phyloP scores from a whole-genome alignment of 2,797 vertebrate genomes.

The Mareca penelope region DNA sequence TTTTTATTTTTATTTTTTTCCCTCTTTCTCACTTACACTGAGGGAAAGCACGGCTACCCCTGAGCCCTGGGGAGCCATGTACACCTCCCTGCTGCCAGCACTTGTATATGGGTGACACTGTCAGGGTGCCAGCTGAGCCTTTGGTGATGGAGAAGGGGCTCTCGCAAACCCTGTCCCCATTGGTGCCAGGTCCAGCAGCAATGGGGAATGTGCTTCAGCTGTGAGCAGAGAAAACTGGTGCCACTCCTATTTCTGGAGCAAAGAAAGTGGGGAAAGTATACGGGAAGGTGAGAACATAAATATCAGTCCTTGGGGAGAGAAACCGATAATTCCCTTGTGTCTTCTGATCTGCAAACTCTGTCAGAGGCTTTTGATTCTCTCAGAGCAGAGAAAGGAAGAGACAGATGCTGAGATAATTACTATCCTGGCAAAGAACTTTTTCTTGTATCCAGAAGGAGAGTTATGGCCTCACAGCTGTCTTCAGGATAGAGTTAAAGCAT shows the following conservation, averaged over 20 bases:
- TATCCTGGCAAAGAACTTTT: conserved; percentile 53
- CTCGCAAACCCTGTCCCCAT: not conserved
- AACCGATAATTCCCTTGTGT: not conserved
- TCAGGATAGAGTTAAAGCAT: conserved; percentile 24
- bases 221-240: fast-evolving
- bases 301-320: not conserved
- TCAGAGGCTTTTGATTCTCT: conserved; percentile 19
- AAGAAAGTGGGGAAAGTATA: not conserved
- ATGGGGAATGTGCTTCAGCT: fast-evolving
- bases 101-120: fast-evolving
- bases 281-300: not conserved
- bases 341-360: conserved; percentile 46
- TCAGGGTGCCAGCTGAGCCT: not conserved
- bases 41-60: not conserved
- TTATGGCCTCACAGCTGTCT: conserved; percentile 59
- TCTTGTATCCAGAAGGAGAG: conserved; percentile 64
- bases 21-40: fast-evolving
- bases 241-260: not conserved
- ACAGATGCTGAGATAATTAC: conserved; percentile 66
- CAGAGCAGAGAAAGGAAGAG: not conserved
- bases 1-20: not conserved
- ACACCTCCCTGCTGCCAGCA: not conserved
- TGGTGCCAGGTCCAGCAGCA: not conserved
- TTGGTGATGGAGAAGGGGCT: fast-evolving
- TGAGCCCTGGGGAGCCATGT: not conserved